Evolutionary conservation across 2,888 invertebrate genomes (phyloP), one percentile per base, ranked within the genome.

Genomic region (Ichneumoninae sp.): DNA sequence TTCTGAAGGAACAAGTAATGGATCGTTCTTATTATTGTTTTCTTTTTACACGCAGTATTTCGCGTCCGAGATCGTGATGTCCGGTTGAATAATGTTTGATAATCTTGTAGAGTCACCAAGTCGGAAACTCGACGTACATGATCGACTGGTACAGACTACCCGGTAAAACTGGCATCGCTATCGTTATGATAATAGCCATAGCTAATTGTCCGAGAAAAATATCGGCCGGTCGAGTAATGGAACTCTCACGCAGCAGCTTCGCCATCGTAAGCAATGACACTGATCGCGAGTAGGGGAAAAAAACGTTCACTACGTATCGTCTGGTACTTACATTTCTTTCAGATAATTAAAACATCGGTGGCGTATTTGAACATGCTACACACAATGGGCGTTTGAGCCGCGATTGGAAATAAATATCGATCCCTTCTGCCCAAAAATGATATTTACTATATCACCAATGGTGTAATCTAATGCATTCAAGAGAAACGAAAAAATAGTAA

Each of bases 361-460:
- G 83, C 86, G 13, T 90, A 89, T 60, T 81, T 90, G 62, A 89
- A 89, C 65, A 86, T 90, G 66, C 80, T 90, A 6, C 82, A 89
- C 70, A 85, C 86, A 13, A 30, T 72, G 60, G 30, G 8, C 72
- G 33, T 50, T 50, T 75, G 19, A 80, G 19, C 54, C 60, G 50
- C 26, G 47, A 62, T 30, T 30, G 30, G 10, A 10, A 16, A 19
- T 5, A 19, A 19, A 54, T 22, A 13, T 2, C 44, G 10, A 44
- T 44, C 13, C 13, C 44, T 13, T 44, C 44, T 10, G 44, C 44
- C 7, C 8, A 16, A 16, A 26, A 26, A 40, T 1, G 3, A 7
- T 47, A 26, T 16, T 68, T 68, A 10, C 6, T 26, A 13, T 10
- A 3, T 44, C 44, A 8, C 3, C 44, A 13, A 44, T 13, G 10